These are phyloP conservation scores for Phaonia tiefii DNA, from an alignment of 2,888 invertebrate genomes.

Conservation along the genomic window DNA sequence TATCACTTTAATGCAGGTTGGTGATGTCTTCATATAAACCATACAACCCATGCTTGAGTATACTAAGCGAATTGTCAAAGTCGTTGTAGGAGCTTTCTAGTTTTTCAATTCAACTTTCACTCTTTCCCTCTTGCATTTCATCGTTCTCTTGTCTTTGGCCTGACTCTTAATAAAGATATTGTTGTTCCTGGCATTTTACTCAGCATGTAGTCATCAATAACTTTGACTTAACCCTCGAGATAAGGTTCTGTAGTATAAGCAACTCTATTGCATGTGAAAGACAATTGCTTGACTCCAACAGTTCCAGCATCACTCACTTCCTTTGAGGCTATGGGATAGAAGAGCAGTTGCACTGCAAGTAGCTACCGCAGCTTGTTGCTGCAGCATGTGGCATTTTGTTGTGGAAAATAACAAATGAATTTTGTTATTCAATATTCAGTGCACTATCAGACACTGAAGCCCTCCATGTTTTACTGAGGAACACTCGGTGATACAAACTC, in stretches of 20 bases:
- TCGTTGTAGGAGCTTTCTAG: constrained; percentile 8
- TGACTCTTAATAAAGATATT: not conserved
- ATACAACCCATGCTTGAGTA: constrained; percentile 24
- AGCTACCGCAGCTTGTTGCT: constrained; percentile 21
- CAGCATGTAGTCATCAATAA: constrained; percentile 67
- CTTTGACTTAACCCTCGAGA: constrained; percentile 61
- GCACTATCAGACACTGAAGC: constrained; percentile 1
- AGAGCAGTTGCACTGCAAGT: not conserved
- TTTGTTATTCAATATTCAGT: constrained; percentile 61
- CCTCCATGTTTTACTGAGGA: too few relatives aligned
- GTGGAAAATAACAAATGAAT: constrained; percentile 58
- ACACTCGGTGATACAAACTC: constrained; percentile 1
- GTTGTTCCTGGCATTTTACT: constrained; percentile 48
- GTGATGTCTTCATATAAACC: too few relatives aligned
- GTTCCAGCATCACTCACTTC: not conserved
- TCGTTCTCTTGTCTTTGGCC: not conserved
- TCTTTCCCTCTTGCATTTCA: too few relatives aligned
- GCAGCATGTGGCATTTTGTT: constrained; percentile 42
- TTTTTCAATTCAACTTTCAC: not conserved
- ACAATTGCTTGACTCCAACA: constrained; percentile 48
- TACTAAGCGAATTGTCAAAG: constrained; percentile 12
- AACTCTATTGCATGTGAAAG: constrained; percentile 64
- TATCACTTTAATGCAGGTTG: constrained; percentile 1
- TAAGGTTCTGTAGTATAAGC: constrained; percentile 46
- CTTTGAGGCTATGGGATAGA: not conserved